Base-by-base conservation (phyloP, 2,888 invertebrate genomes). In the Himalopsyche tibetana region DNA sequence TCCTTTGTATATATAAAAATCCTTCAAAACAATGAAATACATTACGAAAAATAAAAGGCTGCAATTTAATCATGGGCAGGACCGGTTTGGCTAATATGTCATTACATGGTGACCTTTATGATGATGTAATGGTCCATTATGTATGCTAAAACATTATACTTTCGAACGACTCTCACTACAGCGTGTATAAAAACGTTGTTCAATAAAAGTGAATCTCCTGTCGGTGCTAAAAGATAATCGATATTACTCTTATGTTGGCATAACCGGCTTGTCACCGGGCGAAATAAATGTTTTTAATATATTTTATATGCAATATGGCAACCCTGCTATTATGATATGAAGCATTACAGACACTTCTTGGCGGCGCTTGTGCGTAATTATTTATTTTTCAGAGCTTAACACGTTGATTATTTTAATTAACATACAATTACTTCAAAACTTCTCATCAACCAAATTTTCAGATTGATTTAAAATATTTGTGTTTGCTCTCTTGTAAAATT, bases 31-130 rank as follows among this genome's bases (percentile, higher is more conserved):
- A 51, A 15, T 51, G 5, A 12, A 56, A 56, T n/a, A 56, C 19
- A 56, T 19, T n/a, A 2, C n/a, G 4, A 56, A 8, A 56, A 56
- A 51, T 9, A 11, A 51, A 51, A 51, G 12, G 15, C 2, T 51
- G 15, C 51, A 63, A 63, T 28, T 63, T 63, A 63, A n/a, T 63
- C 19, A 63, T 63, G 63, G 63, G 8, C 63, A 19, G 63, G 63
- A 63, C 63, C 28, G 11, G 63, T 63, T 63, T 63, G 8, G 19
- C 19, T 19, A 63, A 63, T 9, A 28, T 9, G 63, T 63, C 63
- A 63, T 63, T 63, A 63, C 28, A 63, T 12, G 12, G 51, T 51
- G 51, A 51, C 51, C 51, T 15, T 12, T 51, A 15, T 51, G 4
- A 15, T 51, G 12, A 51, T 51, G 8, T 15, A 63, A 63, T 28